phyloP scores from a whole-genome alignment of 1,140 invertebrate genomes.

The Gryllus bimaculatus region DNA sequence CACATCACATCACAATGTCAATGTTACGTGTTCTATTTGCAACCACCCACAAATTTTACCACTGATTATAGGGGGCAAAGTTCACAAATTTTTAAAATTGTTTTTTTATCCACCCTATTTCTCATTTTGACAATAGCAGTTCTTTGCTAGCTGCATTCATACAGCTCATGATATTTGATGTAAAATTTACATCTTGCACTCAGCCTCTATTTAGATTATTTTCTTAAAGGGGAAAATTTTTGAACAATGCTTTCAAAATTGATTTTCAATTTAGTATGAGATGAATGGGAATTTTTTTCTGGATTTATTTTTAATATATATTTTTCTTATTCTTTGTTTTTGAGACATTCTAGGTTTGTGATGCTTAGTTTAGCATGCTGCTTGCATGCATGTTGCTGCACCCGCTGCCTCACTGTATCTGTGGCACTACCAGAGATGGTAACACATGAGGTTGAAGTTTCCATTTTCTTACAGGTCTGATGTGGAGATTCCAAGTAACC shows the following conservation, averaged over 20 bases:
- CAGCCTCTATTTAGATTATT: no score
- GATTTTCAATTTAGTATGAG: background rate
- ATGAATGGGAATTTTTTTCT: background rate
- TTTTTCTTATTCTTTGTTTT: conserved; percentile 17
- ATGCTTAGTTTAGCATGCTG: conserved; percentile 18
- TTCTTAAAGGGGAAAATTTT: no score
- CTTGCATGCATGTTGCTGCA: conserved; percentile 14
- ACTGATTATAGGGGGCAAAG: no score
- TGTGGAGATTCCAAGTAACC: conserved; percentile 6
- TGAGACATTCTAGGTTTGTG: conserved; percentile 17
- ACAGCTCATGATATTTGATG: background rate
- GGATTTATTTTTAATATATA: conserved; percentile 9
- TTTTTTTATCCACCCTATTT: no score
- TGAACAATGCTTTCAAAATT: background rate
- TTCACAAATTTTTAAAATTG: no score
- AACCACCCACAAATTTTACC: no score
- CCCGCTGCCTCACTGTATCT: conserved; percentile 8
- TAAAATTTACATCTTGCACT: background rate
- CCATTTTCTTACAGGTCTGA: conserved; percentile 16
- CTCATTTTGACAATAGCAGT: no score
- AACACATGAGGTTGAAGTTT: conserved; percentile 17
- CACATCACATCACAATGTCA: no score
- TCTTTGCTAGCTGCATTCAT: no score
- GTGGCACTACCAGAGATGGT: conserved; percentile 9
- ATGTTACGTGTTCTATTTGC: no score